phyloP scores from a whole-genome alignment of 2,888 invertebrate genomes.

The Adineta ricciae region DNA sequence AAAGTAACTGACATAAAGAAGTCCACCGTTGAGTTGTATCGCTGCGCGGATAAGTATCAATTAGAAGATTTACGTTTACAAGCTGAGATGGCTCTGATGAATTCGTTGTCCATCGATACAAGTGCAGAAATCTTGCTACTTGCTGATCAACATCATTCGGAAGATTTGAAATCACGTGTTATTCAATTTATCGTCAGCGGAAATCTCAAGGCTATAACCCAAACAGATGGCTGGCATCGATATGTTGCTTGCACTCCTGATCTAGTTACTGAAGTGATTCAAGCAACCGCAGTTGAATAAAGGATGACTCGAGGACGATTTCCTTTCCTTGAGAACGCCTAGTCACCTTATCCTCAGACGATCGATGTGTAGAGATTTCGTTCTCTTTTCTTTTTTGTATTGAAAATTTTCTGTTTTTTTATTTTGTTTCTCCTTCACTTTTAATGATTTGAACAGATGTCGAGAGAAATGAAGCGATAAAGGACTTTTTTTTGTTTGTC shows the following conservation, averaged over 20 bases:
- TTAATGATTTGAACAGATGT: background rate
- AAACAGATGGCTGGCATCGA: conserved; percentile 9
- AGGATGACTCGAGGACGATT: background rate
- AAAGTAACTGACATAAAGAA: conserved; percentile 22
- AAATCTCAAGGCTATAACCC: background rate
- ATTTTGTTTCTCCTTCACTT: conserved; percentile 3
- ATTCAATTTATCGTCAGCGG: conserved; percentile 8
- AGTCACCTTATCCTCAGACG: background rate
- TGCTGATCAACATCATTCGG: conserved; percentile 15
- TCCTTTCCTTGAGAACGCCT: background rate
- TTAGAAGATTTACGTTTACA: conserved; percentile 23
- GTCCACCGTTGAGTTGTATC: conserved; percentile 29
- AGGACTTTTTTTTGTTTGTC: background rate
- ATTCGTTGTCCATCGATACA: conserved; percentile 1
- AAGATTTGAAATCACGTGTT: conserved; percentile 5
- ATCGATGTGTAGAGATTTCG: background rate
- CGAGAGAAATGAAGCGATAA: background rate
- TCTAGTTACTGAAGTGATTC: conserved; percentile 15
- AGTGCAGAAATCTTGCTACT: conserved; percentile 5
- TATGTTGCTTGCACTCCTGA: conserved; percentile 8
- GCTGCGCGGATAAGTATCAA: conserved; percentile 33
- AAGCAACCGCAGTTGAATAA: conserved; percentile 8
- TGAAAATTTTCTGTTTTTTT: background rate
- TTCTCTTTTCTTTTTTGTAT: background rate
- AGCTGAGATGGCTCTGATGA: conserved; percentile 14